These are phyloP conservation scores for Brachionus paranguensis DNA, from an alignment of 1,140 invertebrate species.

Conservation along the genomic window DNA sequence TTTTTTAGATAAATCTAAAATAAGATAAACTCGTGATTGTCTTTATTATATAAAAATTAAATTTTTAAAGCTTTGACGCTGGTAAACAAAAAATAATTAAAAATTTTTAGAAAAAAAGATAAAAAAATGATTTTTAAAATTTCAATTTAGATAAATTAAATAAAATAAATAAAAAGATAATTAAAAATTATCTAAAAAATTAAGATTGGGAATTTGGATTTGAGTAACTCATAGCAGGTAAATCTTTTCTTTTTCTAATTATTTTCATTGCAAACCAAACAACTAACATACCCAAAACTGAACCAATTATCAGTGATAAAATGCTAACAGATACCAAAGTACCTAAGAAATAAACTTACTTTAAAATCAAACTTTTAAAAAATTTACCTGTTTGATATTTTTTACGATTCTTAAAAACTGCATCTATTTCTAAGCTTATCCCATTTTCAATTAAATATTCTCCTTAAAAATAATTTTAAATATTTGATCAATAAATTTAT, in stretches of 20 bases:
- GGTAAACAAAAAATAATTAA: neutral
- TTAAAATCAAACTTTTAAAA: neutral
- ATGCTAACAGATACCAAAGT: neutral
- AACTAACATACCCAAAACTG: neutral
- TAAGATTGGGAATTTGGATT: slow-evolving; percentile 19
- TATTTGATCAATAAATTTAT: neutral
- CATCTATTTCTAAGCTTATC: neutral
- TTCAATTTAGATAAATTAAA: slow-evolving; percentile 16
- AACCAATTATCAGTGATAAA: neutral
- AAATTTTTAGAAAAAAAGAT: neutral
- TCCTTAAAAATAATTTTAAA: neutral
- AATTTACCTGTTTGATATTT: neutral
- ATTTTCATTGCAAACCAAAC: neutral
- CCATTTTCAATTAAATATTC: slow-evolving; percentile 18
- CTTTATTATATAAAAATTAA: neutral
- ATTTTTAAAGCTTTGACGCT: neutral
- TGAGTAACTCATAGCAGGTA: slow-evolving; percentile 10
- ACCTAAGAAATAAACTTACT: neutral
- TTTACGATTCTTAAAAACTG: neutral
- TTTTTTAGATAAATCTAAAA: neutral
- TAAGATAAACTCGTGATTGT: neutral
- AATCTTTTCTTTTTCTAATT: neutral
- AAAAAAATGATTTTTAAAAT: neutral
- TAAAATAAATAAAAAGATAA: neutral
- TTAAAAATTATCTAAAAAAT: neutral